These are phyloP conservation scores for Micropterix aruncella DNA, from an alignment of 2,888 invertebrate genomes.

Conservation along the genomic window DNA sequence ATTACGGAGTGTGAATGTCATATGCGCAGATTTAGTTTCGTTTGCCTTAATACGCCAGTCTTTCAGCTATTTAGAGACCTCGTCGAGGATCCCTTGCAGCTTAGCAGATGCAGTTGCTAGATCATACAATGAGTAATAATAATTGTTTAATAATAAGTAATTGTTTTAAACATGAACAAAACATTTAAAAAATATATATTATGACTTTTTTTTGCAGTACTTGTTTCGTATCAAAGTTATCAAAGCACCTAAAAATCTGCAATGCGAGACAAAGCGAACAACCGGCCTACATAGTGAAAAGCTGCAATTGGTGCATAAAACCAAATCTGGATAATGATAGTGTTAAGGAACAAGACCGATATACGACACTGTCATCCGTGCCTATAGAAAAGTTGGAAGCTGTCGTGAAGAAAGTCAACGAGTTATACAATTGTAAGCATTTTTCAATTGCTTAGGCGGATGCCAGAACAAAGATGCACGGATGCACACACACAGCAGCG, in stretches of 20 bases:
- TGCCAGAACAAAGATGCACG: too few species aligned
- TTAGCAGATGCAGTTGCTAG: too few species aligned
- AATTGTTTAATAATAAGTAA: too few species aligned
- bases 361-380: constrained; percentile 21
- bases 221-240: constrained; percentile 49
- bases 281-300: constrained; percentile 37
- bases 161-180: constrained; percentile 1
- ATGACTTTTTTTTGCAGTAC: constrained; percentile 33
- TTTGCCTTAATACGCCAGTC: too few species aligned
- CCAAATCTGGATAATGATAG: constrained; percentile 9
- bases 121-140: too few species aligned
- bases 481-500: too few species aligned
- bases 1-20: too few species aligned
- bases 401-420: constrained; percentile 27
- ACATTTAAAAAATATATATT: constrained; percentile 1
- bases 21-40: too few species aligned
- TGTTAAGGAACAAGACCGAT: constrained; percentile 14
- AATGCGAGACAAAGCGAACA: constrained; percentile 44
- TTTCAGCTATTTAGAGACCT: too few species aligned
- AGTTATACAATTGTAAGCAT: constrained; percentile 27
- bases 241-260: constrained; percentile 57
- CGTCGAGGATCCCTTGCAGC: too few species aligned
- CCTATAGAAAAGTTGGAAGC: constrained; percentile 18
- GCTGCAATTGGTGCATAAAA: constrained; percentile 32
- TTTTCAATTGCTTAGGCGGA: too few species aligned